phyloP scores from a whole-genome alignment of 2,113 vertebrate genomes.

The Columbina picui region DNA sequence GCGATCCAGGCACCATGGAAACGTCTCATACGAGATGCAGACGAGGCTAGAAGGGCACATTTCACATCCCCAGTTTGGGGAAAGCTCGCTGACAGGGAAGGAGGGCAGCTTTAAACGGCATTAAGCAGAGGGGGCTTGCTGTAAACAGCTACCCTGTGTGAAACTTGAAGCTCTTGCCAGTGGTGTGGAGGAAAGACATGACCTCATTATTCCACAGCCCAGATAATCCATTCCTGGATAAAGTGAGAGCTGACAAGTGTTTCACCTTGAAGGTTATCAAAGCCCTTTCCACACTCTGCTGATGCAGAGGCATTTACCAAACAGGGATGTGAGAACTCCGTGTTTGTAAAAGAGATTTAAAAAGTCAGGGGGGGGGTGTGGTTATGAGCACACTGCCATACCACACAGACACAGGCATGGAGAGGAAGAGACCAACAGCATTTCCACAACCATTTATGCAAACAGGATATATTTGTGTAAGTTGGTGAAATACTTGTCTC shows the following conservation, averaged over 20 bases:
- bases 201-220: constrained; percentile 63
- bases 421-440: background rate
- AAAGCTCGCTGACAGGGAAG: background rate
- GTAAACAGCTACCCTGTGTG: constrained; percentile 25
- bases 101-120: background rate
- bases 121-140: background rate
- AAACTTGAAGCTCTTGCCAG: constrained; percentile 41
- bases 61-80: background rate
- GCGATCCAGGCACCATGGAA: background rate
- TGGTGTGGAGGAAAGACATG: constrained; percentile 36
- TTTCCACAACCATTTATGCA: background rate
- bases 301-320: background rate
- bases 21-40: background rate
- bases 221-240: constrained; percentile 54
- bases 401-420: background rate
- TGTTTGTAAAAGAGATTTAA: background rate
- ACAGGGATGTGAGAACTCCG: constrained; percentile 21
- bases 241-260: constrained; percentile 58
- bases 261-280: constrained; percentile 56
- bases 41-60: accelerated
- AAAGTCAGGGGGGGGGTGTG: background rate
- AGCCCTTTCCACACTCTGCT: constrained; percentile 39
- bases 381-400: background rate
- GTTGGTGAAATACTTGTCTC: background rate
- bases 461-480: background rate